A percentile compares a stretch with the other conserved stretches of the same genome.
phyloP scores from a whole-genome alignment of 2,797 vertebrate species.

The Coendou prehensilis region DNA sequence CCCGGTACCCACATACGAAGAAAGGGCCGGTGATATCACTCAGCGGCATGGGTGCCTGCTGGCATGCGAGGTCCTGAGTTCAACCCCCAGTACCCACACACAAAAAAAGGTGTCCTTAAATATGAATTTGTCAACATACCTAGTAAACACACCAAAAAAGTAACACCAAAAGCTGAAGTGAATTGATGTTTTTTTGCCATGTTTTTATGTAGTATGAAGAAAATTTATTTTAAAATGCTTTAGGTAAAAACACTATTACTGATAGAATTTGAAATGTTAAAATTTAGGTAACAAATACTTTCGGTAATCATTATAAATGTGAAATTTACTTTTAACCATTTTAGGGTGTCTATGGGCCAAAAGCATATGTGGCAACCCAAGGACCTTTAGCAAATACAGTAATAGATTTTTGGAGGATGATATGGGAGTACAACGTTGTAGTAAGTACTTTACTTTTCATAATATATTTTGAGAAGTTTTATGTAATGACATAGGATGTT shows the following conservation, averaged over 20 bases:
- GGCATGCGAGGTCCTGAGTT: too few relatives aligned
- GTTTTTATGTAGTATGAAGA: background rate
- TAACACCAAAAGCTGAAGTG: conserved; percentile 40
- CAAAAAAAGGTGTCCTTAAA: background rate
- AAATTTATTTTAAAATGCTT: conserved; percentile 51
- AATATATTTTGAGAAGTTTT: conserved; percentile 36
- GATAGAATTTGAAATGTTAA: conserved; percentile 69
- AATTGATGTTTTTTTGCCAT: conserved; percentile 1
- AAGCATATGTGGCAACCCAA: conserved; percentile 98
- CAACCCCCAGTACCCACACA: too few relatives aligned
- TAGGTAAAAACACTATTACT: conserved; percentile 23
- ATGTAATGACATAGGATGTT: background rate
- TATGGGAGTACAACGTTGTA: conserved; percentile 97
- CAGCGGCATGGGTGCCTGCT: too few relatives aligned
- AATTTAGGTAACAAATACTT: conserved; percentile 63
- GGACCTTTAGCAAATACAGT: conserved; percentile 97
- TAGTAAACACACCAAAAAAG: conserved; percentile 39
- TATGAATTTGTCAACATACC: conserved; percentile 2
- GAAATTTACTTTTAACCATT: conserved; percentile 73
- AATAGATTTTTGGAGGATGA: conserved; percentile 99
- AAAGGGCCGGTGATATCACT: too few relatives aligned
- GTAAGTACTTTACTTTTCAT: conserved; percentile 90
- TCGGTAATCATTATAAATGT: conserved; percentile 61
- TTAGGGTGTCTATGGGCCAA: conserved; percentile 96
- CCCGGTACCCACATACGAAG: too few relatives aligned